Base-by-base conservation (phyloP, 2,888 invertebrate genomes). In the Cepaea hortensis region DNA sequence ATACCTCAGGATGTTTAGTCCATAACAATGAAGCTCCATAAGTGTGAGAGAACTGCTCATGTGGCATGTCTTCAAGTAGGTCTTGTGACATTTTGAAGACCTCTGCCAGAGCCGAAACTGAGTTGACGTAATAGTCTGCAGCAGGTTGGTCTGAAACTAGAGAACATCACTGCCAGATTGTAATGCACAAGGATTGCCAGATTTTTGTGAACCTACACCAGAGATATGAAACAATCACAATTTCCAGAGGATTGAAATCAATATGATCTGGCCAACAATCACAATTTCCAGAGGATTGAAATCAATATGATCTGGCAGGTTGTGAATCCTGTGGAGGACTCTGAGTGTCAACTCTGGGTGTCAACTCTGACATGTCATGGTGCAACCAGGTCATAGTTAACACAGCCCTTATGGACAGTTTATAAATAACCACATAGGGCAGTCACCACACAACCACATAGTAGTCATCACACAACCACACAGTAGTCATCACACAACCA, bases 1-100 rank as follows among this genome's bases (percentile, higher is more conserved):
- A 73, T 35, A 88, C 88, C 80, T 88, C 23, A n/a, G 50, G 13
- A 50, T 83, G 68, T 55, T 75, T 55, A 72, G 88, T 88, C 88
- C 88, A 88, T 48, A 75, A 15, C 13, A 87, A 85, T 35, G 50
- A 79, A 11, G 85, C 72, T 20, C 72, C 46, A 11, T 87, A 84
- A 4, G 23, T 70, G 5, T 73, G 23, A 9, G 55, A 23, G 48
- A 88, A 76, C 15, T 76, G 65, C 20, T 55, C 76, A 70, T 6
- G 5, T 20, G 82, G 35, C 48, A 80, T 11, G 11, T 18, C 9
- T n/a, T 62, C 46, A 9, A 88, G 62, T 13, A 79, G 11, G 6
- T 79, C 23, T 65, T 88, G 62, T 48, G 80, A 83, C 18, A 48
- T 35, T 46, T 62, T 73, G 75, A 88, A 85, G 18, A 80, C 70